Conservation (phyloP, 2,797 vertebrate genomes). For the Lutjanus campechanus region DNA sequence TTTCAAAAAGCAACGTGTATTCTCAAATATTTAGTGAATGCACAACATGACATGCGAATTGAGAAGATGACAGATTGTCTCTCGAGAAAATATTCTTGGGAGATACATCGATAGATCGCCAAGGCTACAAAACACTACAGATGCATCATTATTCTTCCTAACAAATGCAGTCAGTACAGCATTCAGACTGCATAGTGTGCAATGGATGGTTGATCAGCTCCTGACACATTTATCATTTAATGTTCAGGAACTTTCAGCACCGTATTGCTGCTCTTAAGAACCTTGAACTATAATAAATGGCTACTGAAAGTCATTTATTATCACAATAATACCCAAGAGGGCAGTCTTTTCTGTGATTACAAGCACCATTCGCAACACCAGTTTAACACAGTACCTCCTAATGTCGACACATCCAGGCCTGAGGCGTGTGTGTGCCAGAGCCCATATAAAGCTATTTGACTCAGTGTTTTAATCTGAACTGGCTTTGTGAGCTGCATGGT, state of each 20-base stretch:
- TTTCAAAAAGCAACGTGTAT: conserved; percentile 5
- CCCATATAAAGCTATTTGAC: conserved; percentile 18
- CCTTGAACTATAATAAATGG: conserved; percentile 48
- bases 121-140: conserved; percentile 24
- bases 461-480: conserved; percentile 14
- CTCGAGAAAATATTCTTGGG: conserved; percentile 3
- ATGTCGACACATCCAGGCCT: conserved; percentile 31
- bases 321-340: conserved; percentile 28
- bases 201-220: conserved; percentile 37
- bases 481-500: conserved; percentile 19
- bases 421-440: conserved; percentile 7
- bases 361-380: conserved; percentile 11
- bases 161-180: conserved; percentile 27
- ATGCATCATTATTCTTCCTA: conserved; percentile 48
- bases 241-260: conserved; percentile 25
- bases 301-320: conserved; percentile 47
- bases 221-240: conserved; percentile 58
- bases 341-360: conserved; percentile 31
- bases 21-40: conserved; percentile 16
- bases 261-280: conserved; percentile 30
- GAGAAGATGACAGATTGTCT: conserved; percentile 28
- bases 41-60: not conserved
- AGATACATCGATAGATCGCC: conserved; percentile 6
- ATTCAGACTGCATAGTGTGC: conserved; percentile 26
- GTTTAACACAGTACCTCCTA: conserved; percentile 37